phyloP scores from a whole-genome alignment of 2,888 invertebrate genomes.

The Hyles lineata region DNA sequence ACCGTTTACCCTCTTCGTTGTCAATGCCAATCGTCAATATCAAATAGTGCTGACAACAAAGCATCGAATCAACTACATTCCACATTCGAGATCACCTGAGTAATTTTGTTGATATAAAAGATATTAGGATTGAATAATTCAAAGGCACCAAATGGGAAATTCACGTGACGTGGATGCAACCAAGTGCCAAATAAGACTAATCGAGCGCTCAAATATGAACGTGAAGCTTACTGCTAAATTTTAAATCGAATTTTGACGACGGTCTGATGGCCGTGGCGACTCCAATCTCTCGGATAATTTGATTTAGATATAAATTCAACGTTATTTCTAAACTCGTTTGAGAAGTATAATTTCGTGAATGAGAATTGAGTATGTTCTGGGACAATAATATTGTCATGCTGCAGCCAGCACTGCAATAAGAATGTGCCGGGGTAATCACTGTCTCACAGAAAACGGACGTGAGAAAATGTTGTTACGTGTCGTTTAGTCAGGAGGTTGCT shows the following conservation, averaged over 20 bases:
- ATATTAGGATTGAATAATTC: conserved; percentile 5
- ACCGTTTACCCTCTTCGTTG: not conserved
- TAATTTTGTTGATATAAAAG: not conserved
- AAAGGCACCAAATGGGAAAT: conserved; percentile 6
- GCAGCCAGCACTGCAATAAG: no score
- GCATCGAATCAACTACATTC: not conserved
- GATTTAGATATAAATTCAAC: not conserved
- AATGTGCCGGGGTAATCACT: no score
- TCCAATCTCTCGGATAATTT: not conserved
- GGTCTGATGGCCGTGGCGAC: not conserved
- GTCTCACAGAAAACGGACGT: no score
- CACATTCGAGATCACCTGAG: conserved; percentile 6
- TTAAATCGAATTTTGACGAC: conserved; percentile 24
- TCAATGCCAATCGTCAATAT: not conserved
- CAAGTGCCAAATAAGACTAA: conserved; percentile 19
- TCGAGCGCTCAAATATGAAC: not conserved
- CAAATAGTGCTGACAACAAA: conserved; percentile 1
- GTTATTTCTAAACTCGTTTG: not conserved
- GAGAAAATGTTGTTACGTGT: no score
- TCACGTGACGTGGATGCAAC: not conserved
- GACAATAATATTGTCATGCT: no score
- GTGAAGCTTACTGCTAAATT: conserved; percentile 2
- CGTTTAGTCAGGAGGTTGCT: no score
- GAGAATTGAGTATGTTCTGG: no score
- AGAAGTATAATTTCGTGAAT: no score